These are phyloP conservation scores for Papilio gigon DNA, from an alignment of 2,888 invertebrate genomes.

Conservation along the genomic window DNA sequence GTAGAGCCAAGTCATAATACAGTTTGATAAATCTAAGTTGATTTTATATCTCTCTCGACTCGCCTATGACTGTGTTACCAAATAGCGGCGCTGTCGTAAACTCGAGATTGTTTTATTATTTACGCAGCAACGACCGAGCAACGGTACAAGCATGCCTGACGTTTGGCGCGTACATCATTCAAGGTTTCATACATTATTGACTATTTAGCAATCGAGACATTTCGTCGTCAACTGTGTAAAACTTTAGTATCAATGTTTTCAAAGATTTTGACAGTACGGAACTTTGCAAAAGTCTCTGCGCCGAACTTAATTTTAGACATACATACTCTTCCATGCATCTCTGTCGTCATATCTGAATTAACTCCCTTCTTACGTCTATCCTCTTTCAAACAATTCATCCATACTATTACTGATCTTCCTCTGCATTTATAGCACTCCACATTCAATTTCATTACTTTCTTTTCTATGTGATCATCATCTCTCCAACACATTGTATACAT, in stretches of 20 bases:
- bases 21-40: neutral
- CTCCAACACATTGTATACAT: no score
- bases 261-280: no score
- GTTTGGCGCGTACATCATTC: conserved; percentile 5
- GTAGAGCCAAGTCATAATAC: neutral
- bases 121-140: neutral
- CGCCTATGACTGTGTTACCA: conserved; percentile 16
- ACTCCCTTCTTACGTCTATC: neutral
- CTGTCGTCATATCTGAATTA: no score
- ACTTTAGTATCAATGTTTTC: neutral
- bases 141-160: conserved; percentile 1
- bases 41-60: conserved; percentile 6
- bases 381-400: no score
- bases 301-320: no score
- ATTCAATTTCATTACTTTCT: no score
- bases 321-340: no score
- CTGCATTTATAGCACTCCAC: no score
- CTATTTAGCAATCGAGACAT: conserved; percentile 2
- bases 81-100: conserved; percentile 18
- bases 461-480: no score
- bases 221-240: neutral
- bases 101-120: conserved; percentile 19
- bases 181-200: neutral
- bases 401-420: no score
- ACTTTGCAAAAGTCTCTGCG: no score